A percentile compares a stretch with the other conserved stretches of the same genome.
phyloP scores from a whole-genome alignment of 2,888 invertebrate genomes.

The Melolontha melolontha region DNA sequence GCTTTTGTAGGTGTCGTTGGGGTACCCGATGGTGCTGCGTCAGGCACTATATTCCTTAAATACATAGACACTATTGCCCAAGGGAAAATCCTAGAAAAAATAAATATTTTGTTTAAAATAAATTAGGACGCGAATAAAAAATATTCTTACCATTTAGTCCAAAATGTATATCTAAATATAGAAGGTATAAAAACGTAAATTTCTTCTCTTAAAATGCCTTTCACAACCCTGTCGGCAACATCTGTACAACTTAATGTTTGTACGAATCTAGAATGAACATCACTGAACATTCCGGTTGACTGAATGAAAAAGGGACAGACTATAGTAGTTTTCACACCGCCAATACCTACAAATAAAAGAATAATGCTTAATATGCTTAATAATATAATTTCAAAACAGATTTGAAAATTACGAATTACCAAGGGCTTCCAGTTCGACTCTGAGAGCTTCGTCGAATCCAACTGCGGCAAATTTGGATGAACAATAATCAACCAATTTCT shows the following conservation, averaged over 20 bases:
- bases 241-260: constrained; percentile 79
- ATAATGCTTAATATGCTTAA: neutral
- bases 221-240: constrained; percentile 86
- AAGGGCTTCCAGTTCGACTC: constrained; percentile 73
- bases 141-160: constrained; percentile 77
- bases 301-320: constrained; percentile 95
- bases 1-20: constrained; percentile 13
- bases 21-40: constrained; percentile 70
- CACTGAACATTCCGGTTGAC: constrained; percentile 95
- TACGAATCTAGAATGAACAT: constrained; percentile 84
- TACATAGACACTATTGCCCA: constrained; percentile 77
- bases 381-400: neutral
- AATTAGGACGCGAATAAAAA: constrained; percentile 3
- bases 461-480: constrained; percentile 94
- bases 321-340: constrained; percentile 80
- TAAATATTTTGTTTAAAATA: neutral
- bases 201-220: constrained; percentile 84
- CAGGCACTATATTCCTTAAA: constrained; percentile 75
- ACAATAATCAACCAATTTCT: constrained; percentile 92
- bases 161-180: constrained; percentile 75
- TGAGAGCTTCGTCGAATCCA: constrained; percentile 79
- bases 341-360: constrained; percentile 58
- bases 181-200: constrained; percentile 84
- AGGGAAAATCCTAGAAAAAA: constrained; percentile 76
- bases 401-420: constrained; percentile 56